Evolutionary conservation across 2,113 vertebrate genomes (phyloP), one percentile per base, ranked within the genome.

Genomic region (Cygnus atratus): DNA sequence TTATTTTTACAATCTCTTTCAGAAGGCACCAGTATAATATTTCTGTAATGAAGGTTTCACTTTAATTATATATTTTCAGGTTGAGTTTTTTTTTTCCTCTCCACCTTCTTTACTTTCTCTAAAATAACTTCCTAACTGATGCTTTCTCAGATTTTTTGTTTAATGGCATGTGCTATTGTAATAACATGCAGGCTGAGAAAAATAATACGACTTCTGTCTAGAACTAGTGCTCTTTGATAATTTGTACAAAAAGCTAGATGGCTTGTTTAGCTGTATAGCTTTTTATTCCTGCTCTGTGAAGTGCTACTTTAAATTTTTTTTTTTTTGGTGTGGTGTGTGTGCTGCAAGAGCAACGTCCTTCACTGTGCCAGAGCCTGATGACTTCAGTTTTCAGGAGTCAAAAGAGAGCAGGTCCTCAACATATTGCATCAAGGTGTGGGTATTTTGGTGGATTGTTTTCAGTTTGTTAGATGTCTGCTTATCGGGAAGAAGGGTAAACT

Each of bases 1-100:
- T 91, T 95, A 96, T 85, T 93, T 95, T 95, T 82, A 39, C 29
- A 68, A 21, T 87, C 58, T 90, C 41, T 84, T 84, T 87, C 81
- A 89, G 92, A 95, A 95, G 70, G 11, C 82, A 92, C 35, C 1
- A 5, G 19, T 92, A 68, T 90, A 65, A 48, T 80, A 46, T 92
- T 95, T 95, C 89, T 95, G 66, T 89, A 68, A 79, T 57, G 79
- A 87, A 79, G 8, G 18, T 87, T 96, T 78, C 50, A 35, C 33
- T 91, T 65, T 61, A 65, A 65, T 75, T 75, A 55, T 24, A n/a
- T 28, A 14, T 46, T 48, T 50, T n/a, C 13, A 24, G 19, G 3
- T 70, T 52, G 4, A 4, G 3, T 11, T 8, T 8, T 11, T 29
- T 77, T 82, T 54, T 7, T 20, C 25, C 26, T 35, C 16, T 28